Evolutionary conservation across 2,113 vertebrate species (phyloP).

Genomic region (Sphaerodactylus townsendi): DNA sequence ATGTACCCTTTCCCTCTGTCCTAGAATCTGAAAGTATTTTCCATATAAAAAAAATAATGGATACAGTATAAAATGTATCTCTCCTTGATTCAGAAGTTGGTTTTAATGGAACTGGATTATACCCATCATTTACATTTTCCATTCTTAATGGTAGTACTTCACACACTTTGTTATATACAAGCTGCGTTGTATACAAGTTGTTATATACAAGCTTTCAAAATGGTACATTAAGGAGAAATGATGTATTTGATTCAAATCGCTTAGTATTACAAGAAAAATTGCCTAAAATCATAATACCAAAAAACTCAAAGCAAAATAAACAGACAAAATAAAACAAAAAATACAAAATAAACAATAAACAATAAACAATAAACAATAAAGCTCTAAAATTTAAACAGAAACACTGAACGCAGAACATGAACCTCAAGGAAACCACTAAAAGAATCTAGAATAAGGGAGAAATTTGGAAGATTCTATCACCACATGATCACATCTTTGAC

Average conservation of each 20-base stretch:
- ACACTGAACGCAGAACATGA: neutral
- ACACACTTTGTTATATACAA: neutral
- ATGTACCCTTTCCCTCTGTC: neutral
- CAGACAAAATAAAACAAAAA: neutral
- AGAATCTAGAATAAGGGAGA: neutral
- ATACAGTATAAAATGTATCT: neutral
- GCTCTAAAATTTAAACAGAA: neutral
- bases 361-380: neutral
- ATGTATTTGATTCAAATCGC: neutral
- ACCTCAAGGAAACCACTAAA: neutral
- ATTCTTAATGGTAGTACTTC: neutral
- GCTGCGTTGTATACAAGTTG: neutral
- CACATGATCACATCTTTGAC: neutral
- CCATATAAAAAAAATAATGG: neutral
- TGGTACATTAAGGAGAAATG: neutral
- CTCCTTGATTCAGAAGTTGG: neutral
- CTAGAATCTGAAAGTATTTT: constrained; percentile 15
- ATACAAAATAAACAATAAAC: neutral
- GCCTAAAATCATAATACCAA: neutral
- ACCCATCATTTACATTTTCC: neutral
- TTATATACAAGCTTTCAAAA: neutral
- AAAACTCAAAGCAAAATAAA: neutral
- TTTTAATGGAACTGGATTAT: neutral
- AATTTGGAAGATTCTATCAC: neutral
- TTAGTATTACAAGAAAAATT: neutral